phyloP scores from a whole-genome alignment of 92 coral and sea anemone species.

The Zoanthus sociatus region DNA sequence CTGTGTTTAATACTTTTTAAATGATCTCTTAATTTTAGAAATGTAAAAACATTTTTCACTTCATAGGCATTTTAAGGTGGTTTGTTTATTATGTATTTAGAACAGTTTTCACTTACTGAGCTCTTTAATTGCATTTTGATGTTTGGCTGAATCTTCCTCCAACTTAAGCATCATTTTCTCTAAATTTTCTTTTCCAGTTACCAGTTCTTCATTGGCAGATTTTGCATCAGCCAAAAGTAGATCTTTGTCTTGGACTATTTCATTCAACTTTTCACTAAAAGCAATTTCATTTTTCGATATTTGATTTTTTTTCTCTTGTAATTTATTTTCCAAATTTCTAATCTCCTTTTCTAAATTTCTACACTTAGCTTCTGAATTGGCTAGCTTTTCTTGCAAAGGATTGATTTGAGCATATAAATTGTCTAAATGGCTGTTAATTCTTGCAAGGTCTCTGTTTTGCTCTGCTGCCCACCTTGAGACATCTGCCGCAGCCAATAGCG shows the following conservation, averaged over 20 bases:
- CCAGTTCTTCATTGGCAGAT: conserved; percentile 71
- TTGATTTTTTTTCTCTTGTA: conserved; percentile 64
- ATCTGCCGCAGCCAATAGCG: conserved; percentile 97
- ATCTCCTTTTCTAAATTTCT: conserved; percentile 76
- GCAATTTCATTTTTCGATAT: conserved; percentile 61
- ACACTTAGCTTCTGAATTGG: conserved; percentile 77
- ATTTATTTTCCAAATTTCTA: conserved; percentile 65
- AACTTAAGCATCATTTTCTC: conserved; percentile 73
- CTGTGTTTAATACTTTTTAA: no score
- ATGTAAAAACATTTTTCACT: no score
- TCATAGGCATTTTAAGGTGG: no score
- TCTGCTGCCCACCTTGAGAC: conserved; percentile 97
- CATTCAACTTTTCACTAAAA: conserved; percentile 62
- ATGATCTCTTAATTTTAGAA: no score
- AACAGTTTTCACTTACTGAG: conserved; percentile 85
- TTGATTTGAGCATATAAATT: conserved; percentile 95
- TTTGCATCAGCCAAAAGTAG: conserved; percentile 70
- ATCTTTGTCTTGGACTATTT: conserved; percentile 80
- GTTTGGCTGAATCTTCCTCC: conserved; percentile 71
- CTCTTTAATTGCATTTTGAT: conserved; percentile 67
- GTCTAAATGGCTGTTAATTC: conserved; percentile 92
- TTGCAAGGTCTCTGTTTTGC: conserved; percentile 91
- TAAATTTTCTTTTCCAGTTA: conserved; percentile 74
- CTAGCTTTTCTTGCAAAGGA: conserved; percentile 89
- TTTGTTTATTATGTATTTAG: no score